These are phyloP conservation scores for Sepiola atlantica DNA, from an alignment of 2,888 invertebrate genomes.

Conservation along the genomic window DNA sequence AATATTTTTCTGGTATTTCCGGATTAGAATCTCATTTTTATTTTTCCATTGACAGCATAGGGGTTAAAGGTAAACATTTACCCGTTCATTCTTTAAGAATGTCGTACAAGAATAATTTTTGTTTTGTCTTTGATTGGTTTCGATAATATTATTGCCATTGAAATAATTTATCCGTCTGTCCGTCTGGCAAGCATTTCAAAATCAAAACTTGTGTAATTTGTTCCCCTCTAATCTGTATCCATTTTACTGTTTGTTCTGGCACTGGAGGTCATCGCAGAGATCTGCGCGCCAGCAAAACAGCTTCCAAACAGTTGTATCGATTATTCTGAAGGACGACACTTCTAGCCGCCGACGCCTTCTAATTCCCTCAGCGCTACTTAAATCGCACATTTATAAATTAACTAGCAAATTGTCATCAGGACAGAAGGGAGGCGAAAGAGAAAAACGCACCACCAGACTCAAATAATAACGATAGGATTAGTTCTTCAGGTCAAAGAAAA, in stretches of 20 bases:
- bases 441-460: not conserved
- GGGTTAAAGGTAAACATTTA: too few relatives aligned
- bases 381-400: conserved; percentile 32
- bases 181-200: not conserved
- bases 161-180: not conserved
- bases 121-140: too few relatives aligned
- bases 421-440: not conserved
- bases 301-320: not conserved
- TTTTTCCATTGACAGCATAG: too few relatives aligned
- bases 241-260: not conserved
- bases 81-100: too few relatives aligned
- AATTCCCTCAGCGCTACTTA: conserved; percentile 11
- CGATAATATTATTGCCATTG: not conserved
- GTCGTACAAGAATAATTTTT: too few relatives aligned
- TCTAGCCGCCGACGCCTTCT: not conserved
- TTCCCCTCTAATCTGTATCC: not conserved
- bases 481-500: not conserved
- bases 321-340: conserved; percentile 32
- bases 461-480: not conserved
- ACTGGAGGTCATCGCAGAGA: not conserved
- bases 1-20: too few relatives aligned
- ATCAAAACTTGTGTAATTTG: conserved; percentile 18
- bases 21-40: too few relatives aligned
- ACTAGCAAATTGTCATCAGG: conserved; percentile 1
- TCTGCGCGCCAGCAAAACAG: not conserved